Conservation (phyloP, 2,888 invertebrate species). For the Acholoe squamosa region DNA sequence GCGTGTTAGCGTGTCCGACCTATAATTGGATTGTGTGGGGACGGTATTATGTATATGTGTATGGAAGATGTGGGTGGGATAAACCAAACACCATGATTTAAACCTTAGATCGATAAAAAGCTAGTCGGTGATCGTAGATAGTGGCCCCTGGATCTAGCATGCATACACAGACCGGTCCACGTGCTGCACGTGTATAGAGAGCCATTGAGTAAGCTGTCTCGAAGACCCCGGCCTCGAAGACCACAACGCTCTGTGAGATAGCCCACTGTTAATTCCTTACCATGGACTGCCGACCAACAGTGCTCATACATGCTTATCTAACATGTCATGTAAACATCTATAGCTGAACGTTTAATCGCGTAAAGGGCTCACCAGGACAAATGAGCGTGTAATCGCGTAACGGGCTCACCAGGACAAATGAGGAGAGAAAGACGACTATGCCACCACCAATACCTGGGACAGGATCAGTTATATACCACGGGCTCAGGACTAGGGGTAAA, state of each 20-base stretch:
- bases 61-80: too few relatives aligned
- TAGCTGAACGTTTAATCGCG: not conserved
- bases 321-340: not conserved
- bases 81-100: not conserved
- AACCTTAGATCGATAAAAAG: not conserved
- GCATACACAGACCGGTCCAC: not conserved
- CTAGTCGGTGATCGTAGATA: not conserved
- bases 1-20: too few relatives aligned
- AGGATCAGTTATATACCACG: too few relatives aligned
- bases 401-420: not conserved
- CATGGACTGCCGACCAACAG: not conserved
- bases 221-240: too few relatives aligned
- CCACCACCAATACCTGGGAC: too few relatives aligned
- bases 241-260: too few relatives aligned
- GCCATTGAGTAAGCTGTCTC: not conserved
- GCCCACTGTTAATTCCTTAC: too few relatives aligned
- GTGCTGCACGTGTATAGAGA: not conserved
- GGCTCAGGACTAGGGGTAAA: too few relatives aligned
- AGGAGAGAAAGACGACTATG: not conserved
- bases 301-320: not conserved
- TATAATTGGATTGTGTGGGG: too few relatives aligned
- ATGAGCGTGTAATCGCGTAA: not conserved
- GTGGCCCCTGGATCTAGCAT: not conserved
- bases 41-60: too few relatives aligned
- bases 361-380: not conserved